These are phyloP conservation scores for Alcis repandata DNA, from an alignment of 2,888 invertebrate genomes.

Conservation along the genomic window DNA sequence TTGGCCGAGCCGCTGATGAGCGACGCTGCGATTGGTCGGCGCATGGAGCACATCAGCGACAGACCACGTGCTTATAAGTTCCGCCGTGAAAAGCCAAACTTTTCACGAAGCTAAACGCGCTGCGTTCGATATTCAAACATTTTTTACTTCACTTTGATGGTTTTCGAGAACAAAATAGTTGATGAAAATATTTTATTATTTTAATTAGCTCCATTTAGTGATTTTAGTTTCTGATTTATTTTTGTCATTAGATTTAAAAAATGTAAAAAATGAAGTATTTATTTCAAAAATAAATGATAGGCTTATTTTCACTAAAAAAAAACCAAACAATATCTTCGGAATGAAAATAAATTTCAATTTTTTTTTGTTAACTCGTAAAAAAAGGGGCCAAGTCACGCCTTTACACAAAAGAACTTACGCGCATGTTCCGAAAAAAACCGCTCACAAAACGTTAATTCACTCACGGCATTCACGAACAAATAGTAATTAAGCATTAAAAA, in stretches of 20 bases:
- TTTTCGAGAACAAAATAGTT: slow-evolving; percentile 3
- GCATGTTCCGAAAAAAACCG: slow-evolving; percentile 50
- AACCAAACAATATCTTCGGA: slow-evolving; percentile 20
- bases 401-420: slow-evolving; percentile 51
- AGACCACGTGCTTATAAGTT: slow-evolving; percentile 84
- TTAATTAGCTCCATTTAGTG: slow-evolving; percentile 4
- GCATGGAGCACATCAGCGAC: slow-evolving; percentile 80
- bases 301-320: slow-evolving; percentile 21
- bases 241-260: neutral
- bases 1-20: slow-evolving; percentile 75
- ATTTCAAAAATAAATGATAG: neutral
- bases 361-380: slow-evolving; percentile 8
- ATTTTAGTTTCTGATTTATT: slow-evolving; percentile 20
- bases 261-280: neutral
- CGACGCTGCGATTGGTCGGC: slow-evolving; percentile 77
- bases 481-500: slow-evolving; percentile 64
- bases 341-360: slow-evolving; percentile 1
- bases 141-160: slow-evolving; percentile 11
- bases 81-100: slow-evolving; percentile 70
- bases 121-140: slow-evolving; percentile 25
- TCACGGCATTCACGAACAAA: slow-evolving; percentile 60
- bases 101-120: slow-evolving; percentile 57
- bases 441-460: slow-evolving; percentile 61
- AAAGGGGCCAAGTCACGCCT: slow-evolving; percentile 11
- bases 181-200: slow-evolving; percentile 17